Evolutionary conservation across 2,113 vertebrate species (phyloP).

Genomic region (Ardeotis arabs): DNA sequence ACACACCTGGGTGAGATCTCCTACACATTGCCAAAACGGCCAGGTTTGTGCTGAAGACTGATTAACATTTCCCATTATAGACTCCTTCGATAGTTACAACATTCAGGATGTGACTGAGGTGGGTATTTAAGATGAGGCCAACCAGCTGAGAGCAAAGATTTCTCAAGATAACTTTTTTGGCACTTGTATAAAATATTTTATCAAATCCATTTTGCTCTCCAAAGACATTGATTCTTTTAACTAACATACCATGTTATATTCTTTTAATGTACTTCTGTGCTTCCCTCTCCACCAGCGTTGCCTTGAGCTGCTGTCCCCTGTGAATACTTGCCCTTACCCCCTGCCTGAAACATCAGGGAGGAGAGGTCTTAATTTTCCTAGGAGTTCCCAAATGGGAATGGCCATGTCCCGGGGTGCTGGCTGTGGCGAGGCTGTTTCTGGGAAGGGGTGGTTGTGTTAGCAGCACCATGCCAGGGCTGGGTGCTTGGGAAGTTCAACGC

Average conservation of each 20-base stretch:
- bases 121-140: background rate
- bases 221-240: background rate
- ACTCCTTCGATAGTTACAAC: background rate
- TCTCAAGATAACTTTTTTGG: background rate
- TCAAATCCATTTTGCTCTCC: background rate
- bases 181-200: background rate
- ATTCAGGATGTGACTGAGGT: background rate
- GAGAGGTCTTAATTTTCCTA: background rate
- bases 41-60: background rate
- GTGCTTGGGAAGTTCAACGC: rapidly evolving
- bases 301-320: background rate
- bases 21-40: background rate
- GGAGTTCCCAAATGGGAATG: background rate
- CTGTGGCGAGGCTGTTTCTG: background rate
- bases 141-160: background rate
- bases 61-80: background rate
- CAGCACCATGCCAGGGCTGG: background rate
- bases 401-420: rapidly evolving
- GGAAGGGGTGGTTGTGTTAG: background rate
- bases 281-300: rapidly evolving
- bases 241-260: background rate
- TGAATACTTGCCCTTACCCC: background rate
- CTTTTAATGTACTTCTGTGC: background rate
- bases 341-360: background rate
- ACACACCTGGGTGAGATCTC: background rate